These are phyloP conservation scores for Zoanthus sociatus DNA, from an alignment of 92 coral and sea anemone species.

Conservation along the genomic window DNA sequence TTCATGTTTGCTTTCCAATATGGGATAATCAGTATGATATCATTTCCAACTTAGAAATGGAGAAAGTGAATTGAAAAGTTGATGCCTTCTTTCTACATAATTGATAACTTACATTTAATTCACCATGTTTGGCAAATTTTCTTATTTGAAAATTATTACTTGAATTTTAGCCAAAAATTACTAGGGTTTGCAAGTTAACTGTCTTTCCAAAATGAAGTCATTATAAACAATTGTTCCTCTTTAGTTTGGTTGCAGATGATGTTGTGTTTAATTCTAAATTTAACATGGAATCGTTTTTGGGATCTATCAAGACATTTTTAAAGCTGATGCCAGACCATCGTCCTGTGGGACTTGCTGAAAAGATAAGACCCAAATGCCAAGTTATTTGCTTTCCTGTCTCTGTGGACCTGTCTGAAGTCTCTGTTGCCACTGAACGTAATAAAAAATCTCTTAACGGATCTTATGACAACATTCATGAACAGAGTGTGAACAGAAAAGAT, in stretches of 20 bases:
- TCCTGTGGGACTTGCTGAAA: slow-evolving; percentile 75
- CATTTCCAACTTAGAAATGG: no score
- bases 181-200: not conserved
- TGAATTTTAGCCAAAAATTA: no score
- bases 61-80: no score
- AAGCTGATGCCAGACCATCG: slow-evolving; percentile 92
- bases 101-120: no score
- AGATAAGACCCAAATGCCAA: slow-evolving; percentile 82
- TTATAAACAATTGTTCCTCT: not conserved
- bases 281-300: slow-evolving; percentile 92
- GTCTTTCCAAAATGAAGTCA: not conserved
- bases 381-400: slow-evolving; percentile 84
- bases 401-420: not conserved
- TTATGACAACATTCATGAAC: not conserved
- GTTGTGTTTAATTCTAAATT: slow-evolving; percentile 93
- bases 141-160: no score
- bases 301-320: slow-evolving; percentile 78
- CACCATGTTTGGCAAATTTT: no score
- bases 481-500: not conserved
- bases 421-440: not conserved
- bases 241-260: slow-evolving; percentile 93
- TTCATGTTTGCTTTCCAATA: no score
- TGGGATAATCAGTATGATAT: no score
- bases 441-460: not conserved
- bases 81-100: no score